Evolutionary conservation across 2,113 vertebrate species (phyloP), one percentile per base, ranked within the genome.

Genomic region (Ochotona curzoniae): DNA sequence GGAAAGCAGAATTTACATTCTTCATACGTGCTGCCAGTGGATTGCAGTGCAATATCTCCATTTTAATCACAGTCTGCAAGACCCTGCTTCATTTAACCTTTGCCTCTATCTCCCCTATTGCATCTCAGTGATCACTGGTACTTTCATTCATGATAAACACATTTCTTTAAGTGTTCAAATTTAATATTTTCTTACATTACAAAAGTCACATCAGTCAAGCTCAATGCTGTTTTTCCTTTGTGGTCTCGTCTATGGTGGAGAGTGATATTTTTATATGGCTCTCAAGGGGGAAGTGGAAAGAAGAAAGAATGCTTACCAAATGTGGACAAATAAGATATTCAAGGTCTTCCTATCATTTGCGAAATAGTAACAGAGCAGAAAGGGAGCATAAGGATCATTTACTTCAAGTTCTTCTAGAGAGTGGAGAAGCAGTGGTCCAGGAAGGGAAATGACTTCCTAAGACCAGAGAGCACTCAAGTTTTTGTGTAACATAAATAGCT

Each of bases 291-390:
- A 67, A 28, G 13, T 86, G 60, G 76, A 3, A 15, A 87, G 71
- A 91, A 89, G 73, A n/a, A 30, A 35, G 18, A 76, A 26, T 18
- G 75, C 47, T 94, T 87, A 75, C 25, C 60, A 91, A 75, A 69
- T 80, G 30, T 17, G 61, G 17, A 80, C 44, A 76, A 83, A 57
- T 75, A 64, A 89, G 35, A 47, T 70, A 79, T 94, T 63, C 51
- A 89, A 80, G 30, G 69, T 13, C 57, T 94, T 79, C 9, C 51
- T 85, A 84, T 92, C 54, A 67, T 73, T 88, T 80, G n/a, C 85
- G 69, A 69, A n/a, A 82, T 30, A 44, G 11, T 82, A 73, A 51
- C 44, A 51, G 61, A 7, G 18, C 54, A 69, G 67, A 49, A 54
- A 38, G 2, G 63, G n/a, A 91, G 57, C 32, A 44, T 70, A 63